Percentiles rank a stretch among this genome's conserved stretches.
phyloP scores from a whole-genome alignment of 2,888 invertebrate genomes.

The Hirtodrosophila duncani region DNA sequence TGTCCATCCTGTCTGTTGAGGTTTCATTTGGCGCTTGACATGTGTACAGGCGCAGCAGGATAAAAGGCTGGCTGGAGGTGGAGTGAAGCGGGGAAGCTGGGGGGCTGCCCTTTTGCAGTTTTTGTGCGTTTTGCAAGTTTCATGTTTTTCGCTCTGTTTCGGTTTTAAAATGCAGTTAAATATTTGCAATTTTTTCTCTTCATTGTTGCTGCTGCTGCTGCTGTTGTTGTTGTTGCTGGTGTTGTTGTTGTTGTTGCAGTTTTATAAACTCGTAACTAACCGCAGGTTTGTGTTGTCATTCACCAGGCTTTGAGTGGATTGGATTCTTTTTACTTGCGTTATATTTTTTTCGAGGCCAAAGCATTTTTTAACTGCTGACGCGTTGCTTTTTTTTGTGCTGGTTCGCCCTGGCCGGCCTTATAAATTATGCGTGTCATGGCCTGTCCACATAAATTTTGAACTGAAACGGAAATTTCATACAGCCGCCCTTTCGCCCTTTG shows the following conservation, averaged over 20 bases:
- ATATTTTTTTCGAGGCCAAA: constrained; percentile 49
- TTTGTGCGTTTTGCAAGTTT: constrained; percentile 6
- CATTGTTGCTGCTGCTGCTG: background rate
- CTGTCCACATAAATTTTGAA: constrained; percentile 62
- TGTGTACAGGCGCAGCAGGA: constrained; percentile 40
- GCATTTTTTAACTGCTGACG: constrained; percentile 66
- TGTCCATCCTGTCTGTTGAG: constrained; percentile 46
- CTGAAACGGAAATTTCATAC: constrained; percentile 56
- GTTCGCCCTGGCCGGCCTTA: constrained; percentile 20
- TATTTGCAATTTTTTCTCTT: constrained; percentile 50
- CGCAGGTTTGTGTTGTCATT: constrained; percentile 60
- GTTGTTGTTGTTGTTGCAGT: constrained; percentile 42
- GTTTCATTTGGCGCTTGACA: constrained; percentile 68
- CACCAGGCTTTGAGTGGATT: background rate
- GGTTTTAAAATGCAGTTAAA: constrained; percentile 60
- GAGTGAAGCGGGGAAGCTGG: too few species aligned
- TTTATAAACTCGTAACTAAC: constrained; percentile 68
- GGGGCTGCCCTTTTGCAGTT: background rate
- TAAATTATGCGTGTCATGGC: constrained; percentile 65
- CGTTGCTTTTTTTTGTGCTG: constrained; percentile 32
- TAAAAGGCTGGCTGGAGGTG: background rate
- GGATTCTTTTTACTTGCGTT: background rate
- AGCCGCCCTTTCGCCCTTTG: too few species aligned
- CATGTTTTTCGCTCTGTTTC: constrained; percentile 16
- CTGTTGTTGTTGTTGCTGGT: background rate